Conservation (phyloP, 2,888 invertebrate species). For the Drosophila buzzatii region DNA sequence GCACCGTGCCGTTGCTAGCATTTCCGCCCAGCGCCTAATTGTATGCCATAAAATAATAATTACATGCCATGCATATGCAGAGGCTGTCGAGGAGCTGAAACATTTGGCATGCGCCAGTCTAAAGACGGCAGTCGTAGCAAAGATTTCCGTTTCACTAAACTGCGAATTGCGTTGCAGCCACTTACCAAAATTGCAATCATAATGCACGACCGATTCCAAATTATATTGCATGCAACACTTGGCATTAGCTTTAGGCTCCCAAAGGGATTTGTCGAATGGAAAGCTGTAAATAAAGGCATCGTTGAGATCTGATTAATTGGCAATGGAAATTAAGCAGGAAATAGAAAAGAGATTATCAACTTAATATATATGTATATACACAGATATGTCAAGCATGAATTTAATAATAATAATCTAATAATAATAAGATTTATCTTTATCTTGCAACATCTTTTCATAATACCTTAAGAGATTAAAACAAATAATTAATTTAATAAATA, state of each 20-base stretch:
- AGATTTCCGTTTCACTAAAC: constrained; percentile 47
- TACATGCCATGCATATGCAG: constrained; percentile 72
- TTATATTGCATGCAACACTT: constrained; percentile 3
- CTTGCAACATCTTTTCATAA: neutral
- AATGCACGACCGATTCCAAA: constrained; percentile 15
- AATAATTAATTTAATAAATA: too few relatives aligned
- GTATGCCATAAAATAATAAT: constrained; percentile 80
- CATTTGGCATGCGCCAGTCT: neutral
- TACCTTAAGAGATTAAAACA: too few relatives aligned
- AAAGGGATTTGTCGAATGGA: constrained; percentile 3
- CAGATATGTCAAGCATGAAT: neutral
- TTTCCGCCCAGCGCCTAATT: constrained; percentile 69
- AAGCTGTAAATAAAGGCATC: neutral
- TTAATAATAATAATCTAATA: too few relatives aligned
- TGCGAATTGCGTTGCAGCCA: constrained; percentile 14
- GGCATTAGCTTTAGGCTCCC: constrained; percentile 9
- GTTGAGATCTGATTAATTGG: neutral
- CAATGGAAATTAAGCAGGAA: neutral
- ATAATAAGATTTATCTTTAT: neutral
- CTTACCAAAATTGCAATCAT: constrained; percentile 13
- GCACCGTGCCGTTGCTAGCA: constrained; percentile 26
- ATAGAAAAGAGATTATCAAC: neutral
- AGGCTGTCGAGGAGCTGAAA: constrained; percentile 14
- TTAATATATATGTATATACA: neutral
- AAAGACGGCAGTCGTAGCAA: constrained; percentile 1